Conservation (phyloP, 2,888 invertebrate genomes). For the Pachymerium ferrugineum region DNA sequence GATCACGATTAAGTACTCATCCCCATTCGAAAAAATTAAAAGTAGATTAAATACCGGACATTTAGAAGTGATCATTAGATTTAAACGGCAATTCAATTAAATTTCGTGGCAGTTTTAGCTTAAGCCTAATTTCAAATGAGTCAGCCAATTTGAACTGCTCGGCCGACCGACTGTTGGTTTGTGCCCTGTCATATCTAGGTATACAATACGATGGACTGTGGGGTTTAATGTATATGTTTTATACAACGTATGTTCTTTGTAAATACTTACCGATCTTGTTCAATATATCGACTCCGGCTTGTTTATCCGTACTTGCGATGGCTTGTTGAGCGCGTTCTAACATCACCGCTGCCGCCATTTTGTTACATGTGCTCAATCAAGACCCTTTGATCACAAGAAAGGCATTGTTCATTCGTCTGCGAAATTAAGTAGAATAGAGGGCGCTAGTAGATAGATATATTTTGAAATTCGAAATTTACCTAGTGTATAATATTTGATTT, state of each 20-base stretch:
- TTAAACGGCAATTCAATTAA: background rate
- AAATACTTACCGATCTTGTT: conserved; percentile 33
- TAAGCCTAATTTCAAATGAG: conserved; percentile 31
- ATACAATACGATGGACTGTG: background rate
- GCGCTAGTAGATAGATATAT: too few relatives aligned
- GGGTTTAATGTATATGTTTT: background rate
- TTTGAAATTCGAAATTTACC: too few relatives aligned
- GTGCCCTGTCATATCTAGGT: background rate
- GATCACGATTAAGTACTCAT: too few relatives aligned
- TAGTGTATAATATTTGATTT: too few relatives aligned
- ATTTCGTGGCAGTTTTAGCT: background rate
- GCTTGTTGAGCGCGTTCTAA: conserved; percentile 31
- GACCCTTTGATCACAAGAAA: background rate
- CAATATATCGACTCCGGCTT: conserved; percentile 32
- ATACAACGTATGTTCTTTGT: background rate
- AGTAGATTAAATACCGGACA: too few relatives aligned
- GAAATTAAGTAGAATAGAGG: too few relatives aligned
- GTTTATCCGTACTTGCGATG: conserved; percentile 31
- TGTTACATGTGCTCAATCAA: conserved; percentile 28
- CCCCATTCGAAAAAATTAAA: too few relatives aligned
- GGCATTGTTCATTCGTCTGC: background rate
- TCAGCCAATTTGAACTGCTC: conserved; percentile 35
- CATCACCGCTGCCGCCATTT: conserved; percentile 34
- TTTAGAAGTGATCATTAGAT: background rate
- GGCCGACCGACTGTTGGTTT: background rate